Base-by-base conservation (phyloP, 2,113 vertebrate species). In the Colius striatus region DNA sequence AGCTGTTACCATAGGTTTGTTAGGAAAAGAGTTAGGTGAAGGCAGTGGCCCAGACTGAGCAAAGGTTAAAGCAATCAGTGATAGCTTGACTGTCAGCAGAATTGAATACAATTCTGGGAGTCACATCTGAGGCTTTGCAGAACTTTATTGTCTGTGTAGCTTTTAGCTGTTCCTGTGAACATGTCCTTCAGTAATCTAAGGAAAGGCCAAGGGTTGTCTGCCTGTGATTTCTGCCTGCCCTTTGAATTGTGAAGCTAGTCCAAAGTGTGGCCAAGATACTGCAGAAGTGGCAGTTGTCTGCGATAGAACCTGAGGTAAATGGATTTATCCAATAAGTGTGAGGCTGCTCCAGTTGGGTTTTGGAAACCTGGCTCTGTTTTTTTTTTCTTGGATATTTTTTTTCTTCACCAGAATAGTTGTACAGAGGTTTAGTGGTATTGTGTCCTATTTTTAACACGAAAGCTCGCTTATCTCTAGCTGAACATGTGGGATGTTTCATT, bases 51-150 rank as follows among this genome's bases (percentile, higher is more conserved):
- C 5, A 14, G 73, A 25, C 79, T 81, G 97, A 89, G 87, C 97
- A 98, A 97, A 98, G 98, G 97, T 97, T 94, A 70, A 91, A 95
- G 71, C 92, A 83, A 95, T 92, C 83, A 78, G 57, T 18, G 5
- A 30, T 66, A 92, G 70, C 67, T 95, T 2, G 9, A 43, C 84
- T 68, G 96, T 98, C 98, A 98, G 97, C 97, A 97, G 86, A 97
- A 96, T 29, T 72, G 38, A 60, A 22, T 85, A 12, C 38, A 41
- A 41, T 84, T 45, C 89, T 81, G 61, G 51, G 70, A 38, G 72
- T 86, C 11, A 1, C 60, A 22, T 67, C 68, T 43, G 57, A 92
- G 91, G 73, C 89, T 93, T 93, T 91, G 82, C 88, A 82, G 90
- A 87, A 93, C 90, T 95, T 97, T 96, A 94, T 96, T 93, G 92